Evolutionary conservation across 2,113 vertebrate species (phyloP).

Genomic region (Phrynosoma platyrhinos): DNA sequence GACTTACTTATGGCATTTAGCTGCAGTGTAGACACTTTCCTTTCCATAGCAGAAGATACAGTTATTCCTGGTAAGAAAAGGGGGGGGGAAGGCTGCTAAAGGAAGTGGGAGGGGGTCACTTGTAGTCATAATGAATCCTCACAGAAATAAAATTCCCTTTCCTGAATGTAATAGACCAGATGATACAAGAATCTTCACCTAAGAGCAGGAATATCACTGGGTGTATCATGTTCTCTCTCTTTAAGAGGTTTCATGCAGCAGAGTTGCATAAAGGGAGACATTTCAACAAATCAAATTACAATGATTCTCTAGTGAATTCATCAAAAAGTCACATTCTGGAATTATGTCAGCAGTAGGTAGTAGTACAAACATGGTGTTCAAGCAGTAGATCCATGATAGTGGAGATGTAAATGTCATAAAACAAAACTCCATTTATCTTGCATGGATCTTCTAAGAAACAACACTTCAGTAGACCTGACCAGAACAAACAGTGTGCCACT

Average conservation of each 20-base stretch:
- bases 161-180: neutral
- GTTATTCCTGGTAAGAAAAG: constrained; percentile 21
- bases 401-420: neutral
- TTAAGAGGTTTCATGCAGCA: neutral
- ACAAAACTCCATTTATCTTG: neutral
- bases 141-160: constrained; percentile 2
- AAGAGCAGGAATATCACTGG: accelerated
- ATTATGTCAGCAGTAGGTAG: neutral
- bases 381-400: too few relatives aligned
- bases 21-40: constrained; percentile 29
- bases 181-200: neutral
- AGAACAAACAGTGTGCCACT: neutral
- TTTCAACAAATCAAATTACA: neutral
- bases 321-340: neutral
- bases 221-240: accelerated
- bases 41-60: constrained; percentile 5
- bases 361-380: neutral
- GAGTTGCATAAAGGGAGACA: neutral
- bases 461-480: neutral
- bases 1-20: constrained; percentile 37
- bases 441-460: neutral
- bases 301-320: neutral
- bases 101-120: neutral
- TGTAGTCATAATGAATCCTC: neutral
- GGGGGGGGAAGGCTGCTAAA: constrained; percentile 15